Evolutionary conservation across 2,888 invertebrate species (phyloP).

Genomic region (Mesorhabditis spiculigera): DNA sequence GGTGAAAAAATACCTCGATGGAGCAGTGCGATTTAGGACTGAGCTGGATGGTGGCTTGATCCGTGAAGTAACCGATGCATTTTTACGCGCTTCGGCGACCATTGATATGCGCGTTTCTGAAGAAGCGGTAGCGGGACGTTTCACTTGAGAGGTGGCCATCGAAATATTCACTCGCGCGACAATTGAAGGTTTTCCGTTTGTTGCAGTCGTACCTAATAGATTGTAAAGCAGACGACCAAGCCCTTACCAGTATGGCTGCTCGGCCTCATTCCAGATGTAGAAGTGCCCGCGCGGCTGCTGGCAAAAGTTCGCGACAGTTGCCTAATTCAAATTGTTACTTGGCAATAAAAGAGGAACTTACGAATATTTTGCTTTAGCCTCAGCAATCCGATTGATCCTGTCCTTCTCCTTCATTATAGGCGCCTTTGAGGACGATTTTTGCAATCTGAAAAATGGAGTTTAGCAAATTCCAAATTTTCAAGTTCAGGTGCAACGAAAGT

Average conservation of each 20-base stretch:
- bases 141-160: no score
- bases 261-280: not conserved
- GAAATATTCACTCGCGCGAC: no score
- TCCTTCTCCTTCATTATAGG: slow-evolving; percentile 5
- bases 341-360: not conserved
- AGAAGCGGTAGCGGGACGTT: no score
- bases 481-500: no score
- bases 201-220: not conserved
- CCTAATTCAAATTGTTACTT: not conserved
- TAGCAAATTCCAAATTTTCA: no score
- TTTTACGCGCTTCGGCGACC: no score
- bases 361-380: slow-evolving; percentile 6
- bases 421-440: not conserved
- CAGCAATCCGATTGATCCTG: not conserved
- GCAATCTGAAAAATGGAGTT: not conserved
- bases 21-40: not conserved
- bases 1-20: not conserved
- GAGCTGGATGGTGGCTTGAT: no score
- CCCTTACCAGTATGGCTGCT: not conserved
- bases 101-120: no score
- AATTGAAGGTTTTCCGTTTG: no score
- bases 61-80: no score
- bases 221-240: not conserved
- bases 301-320: not conserved
- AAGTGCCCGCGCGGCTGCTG: not conserved